Evolutionary conservation across 2,888 invertebrate genomes (phyloP), one percentile per base, ranked within the genome.

Genomic region (Tenodera sinensis): DNA sequence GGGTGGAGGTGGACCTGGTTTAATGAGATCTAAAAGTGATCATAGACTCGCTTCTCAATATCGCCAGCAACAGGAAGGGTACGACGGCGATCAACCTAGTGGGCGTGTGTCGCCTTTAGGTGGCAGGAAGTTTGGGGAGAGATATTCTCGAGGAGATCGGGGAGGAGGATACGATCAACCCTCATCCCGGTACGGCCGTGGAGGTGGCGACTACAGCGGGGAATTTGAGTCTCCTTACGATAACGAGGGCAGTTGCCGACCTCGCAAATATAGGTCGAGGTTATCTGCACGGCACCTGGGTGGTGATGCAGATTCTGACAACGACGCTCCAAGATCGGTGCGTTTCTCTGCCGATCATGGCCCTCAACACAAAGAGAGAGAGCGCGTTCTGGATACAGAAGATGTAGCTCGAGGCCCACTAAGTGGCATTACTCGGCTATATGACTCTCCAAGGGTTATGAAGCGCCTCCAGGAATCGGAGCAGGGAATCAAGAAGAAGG

Each of bases 21-120:
- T 98, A 28, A 98, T 98, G 95, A 95, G 98, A 91, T 98, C 98
- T 90, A 98, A 98, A 93, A 98, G 98, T 93, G 98, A 98, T 93
- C 98, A 98, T 93, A 95, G 98, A 83, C 94, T 98, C 90, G 98
- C 98, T 8, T 94, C 97, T 0, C 98, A 98, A 92, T 98, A 97
- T 93, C 95, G 98, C 81, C 97, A 97, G 92, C 97, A 97, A 93
- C 97, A 97, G 93, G 97, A 97, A 92, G 91, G 92, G 83, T 92
- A 92, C 85, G 93, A 93, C 54, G 96, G 96, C 91, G 96, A 96
- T 88, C 90, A 90, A 25, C 91, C 91, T 54, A 89, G 91, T 30
- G 93, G 93, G 30, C 91, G 93, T 83, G 92, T 92, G 15, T 96
- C 96, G 0, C 95, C 96, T 54, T 93, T 97, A 85, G 96, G 96